Base-by-base conservation (phyloP, 2,888 invertebrate genomes). In the Deroplatys truncata region DNA sequence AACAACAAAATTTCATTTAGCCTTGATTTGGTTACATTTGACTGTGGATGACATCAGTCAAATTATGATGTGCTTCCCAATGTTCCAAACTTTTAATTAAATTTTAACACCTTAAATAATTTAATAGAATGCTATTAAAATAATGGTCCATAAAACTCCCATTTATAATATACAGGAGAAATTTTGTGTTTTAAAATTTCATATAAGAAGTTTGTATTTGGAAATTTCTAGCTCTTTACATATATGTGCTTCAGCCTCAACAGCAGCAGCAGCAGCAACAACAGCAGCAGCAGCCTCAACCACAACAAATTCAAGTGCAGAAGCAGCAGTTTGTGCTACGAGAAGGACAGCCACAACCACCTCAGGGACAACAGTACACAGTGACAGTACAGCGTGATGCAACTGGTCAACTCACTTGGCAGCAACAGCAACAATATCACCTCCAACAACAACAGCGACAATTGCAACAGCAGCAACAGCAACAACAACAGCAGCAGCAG, bases 381-480 rank as follows among this genome's bases (percentile, higher is more conserved):
- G 88, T 91, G 43, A 90, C 90, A n/a, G 89, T 90, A 28, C 90
- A 89, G 16, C 88, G 89, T 49, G 88, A 90, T 94, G 89, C 94
- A 94, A 91, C 94, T 94, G 94, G 94, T 43, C 90, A 89, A 72
- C 84, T 89, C 72, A 84, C 90, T 15, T 86, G 89, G 90, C 89
- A 90, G 49, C 90, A 90, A 56, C 90, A 90, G 29, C 87, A 92
- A 82, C 91, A 94, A 90, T 94, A 93, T 92, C 94, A 94, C 90
- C 94, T 94, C 90, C 92, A 91, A 90, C 91, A 89, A 92, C 91
- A 90, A 85, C 91, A 91, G 91, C 95, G 95, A 8, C 95, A 95
- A 91, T 94, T 94, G 90, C 93, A 93, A 84, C 92, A 91, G 88
- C 89, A 90, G 29, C 90, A 90, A 35, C 90, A 90, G n/a, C 87